Percentiles rank a stretch among this genome's conserved stretches.
phyloP scores from a whole-genome alignment of 1,140 invertebrate species.

The Bathynomus jamesi region DNA sequence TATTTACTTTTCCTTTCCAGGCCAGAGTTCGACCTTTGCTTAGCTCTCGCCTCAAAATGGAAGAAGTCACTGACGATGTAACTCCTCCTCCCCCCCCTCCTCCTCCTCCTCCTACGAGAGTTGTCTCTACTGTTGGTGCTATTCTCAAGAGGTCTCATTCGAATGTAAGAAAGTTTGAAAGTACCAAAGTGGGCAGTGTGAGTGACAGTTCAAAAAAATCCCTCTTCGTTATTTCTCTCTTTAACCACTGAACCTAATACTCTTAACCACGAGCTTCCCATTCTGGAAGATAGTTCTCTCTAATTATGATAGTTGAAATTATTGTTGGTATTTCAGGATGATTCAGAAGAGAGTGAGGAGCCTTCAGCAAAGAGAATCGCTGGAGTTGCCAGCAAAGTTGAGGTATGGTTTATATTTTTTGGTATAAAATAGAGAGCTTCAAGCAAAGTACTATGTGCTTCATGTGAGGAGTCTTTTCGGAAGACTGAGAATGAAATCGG shows the following conservation, averaged over 20 bases:
- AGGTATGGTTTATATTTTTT: constrained; percentile 9
- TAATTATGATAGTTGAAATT: too few species aligned
- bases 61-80: not conserved
- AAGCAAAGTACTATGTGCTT: too few species aligned
- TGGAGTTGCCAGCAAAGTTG: constrained; percentile 28
- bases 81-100: not conserved
- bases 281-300: too few species aligned
- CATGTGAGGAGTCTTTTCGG: too few species aligned
- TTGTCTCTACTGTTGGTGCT: constrained; percentile 16
- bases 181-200: not conserved
- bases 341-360: constrained; percentile 21
- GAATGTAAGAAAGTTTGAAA: not conserved
- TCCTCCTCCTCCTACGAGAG: not conserved
- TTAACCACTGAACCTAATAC: too few species aligned
- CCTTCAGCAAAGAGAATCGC: constrained; percentile 40
- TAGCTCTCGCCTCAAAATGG: not conserved
- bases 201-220: constrained; percentile 1
- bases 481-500: too few species aligned
- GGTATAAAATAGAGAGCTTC: not conserved
- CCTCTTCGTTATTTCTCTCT: constrained; percentile 1
- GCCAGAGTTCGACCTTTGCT: constrained; percentile 2
- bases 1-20: too few species aligned
- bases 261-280: too few species aligned
- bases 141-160: constrained; percentile 14
- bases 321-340: too few species aligned